Evolutionary conservation across 2,888 invertebrate species (phyloP).

Genomic region (Tenthredo amoena): DNA sequence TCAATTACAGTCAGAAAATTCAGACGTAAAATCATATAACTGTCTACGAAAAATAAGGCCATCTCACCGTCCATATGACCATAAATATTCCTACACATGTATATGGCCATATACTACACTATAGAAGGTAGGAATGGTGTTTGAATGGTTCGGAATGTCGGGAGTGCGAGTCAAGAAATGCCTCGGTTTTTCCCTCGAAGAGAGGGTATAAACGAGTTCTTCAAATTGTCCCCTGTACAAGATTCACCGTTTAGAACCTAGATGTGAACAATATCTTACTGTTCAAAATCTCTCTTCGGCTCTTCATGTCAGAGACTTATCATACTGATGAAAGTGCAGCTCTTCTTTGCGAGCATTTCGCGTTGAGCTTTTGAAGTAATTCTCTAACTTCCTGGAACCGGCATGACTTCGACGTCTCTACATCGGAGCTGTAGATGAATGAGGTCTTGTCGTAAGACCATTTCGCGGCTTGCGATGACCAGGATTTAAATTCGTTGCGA

Average conservation of each 20-base stretch:
- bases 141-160: conserved; percentile 19
- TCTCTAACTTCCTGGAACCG: background rate
- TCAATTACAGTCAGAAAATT: background rate
- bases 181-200: conserved; percentile 14
- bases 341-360: background rate
- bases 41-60: background rate
- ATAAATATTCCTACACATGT: background rate
- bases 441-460: background rate
- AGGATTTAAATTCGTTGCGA: background rate
- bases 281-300: background rate
- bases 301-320: background rate
- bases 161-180: conserved; percentile 28
- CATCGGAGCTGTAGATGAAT: background rate
- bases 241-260: background rate
- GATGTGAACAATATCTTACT: background rate
- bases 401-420: background rate
- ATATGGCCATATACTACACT: background rate
- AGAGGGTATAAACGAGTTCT: background rate
- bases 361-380: background rate
- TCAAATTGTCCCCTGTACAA: background rate
- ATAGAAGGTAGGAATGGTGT: conserved; percentile 12
- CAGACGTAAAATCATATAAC: background rate
- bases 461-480: background rate
- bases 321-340: background rate
- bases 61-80: background rate